These are phyloP conservation scores for Phyllopteryx taeniolatus DNA, from an alignment of 2,113 vertebrate genomes.

Conservation along the genomic window DNA sequence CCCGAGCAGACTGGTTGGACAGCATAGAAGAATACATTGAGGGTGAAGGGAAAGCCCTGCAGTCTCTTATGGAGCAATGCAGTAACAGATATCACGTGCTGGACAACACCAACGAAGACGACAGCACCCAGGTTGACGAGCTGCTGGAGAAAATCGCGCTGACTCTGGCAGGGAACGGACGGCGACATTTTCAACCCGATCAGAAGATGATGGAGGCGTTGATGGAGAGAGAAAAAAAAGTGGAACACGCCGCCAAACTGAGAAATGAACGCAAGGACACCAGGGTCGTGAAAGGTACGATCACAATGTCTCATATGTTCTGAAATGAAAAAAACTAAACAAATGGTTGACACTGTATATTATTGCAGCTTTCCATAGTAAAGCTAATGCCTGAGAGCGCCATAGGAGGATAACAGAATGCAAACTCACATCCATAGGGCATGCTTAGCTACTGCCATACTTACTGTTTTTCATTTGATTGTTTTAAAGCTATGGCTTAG, in stretches of 20 bases:
- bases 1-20: conserved; percentile 48
- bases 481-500: too few relatives aligned
- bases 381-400: too few relatives aligned
- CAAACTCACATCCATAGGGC: too few relatives aligned
- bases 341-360: neutral
- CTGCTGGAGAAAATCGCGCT: conserved; percentile 44
- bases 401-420: too few relatives aligned
- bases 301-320: neutral
- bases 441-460: too few relatives aligned
- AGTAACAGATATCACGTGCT: conserved; percentile 54
- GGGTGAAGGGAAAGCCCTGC: conserved; percentile 39
- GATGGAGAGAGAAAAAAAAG: conserved; percentile 2
- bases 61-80: conserved; percentile 33
- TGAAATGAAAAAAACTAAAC: neutral
- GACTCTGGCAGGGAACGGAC: conserved; percentile 25
- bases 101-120: conserved; percentile 36
- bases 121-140: conserved; percentile 32
- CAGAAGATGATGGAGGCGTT: conserved; percentile 13
- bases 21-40: conserved; percentile 46
- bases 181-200: conserved; percentile 24
- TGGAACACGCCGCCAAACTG: conserved; percentile 16
- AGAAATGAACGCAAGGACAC: conserved; percentile 18
- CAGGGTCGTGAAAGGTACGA: conserved; percentile 15
- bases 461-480: too few relatives aligned
- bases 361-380: neutral